Evolutionary conservation across 2,113 vertebrate genomes (phyloP), one percentile per base, ranked within the genome.

Genomic region (Elaphurus davidianus): DNA sequence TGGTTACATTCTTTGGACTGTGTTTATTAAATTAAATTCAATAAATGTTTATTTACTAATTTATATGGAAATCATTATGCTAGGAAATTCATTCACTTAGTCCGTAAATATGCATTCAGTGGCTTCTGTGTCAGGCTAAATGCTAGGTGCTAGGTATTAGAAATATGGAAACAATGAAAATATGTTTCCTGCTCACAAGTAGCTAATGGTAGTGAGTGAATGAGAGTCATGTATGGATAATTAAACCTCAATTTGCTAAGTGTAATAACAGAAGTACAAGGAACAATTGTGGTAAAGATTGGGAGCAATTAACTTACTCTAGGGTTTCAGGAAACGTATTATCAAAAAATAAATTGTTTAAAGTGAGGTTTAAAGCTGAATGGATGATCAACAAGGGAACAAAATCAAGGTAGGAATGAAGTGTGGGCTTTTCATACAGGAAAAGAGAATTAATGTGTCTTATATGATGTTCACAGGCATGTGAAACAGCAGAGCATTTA

Each of bases 281-380:
- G n/a, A 88, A 79, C 57, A 89, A 54, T 43, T 78, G 8, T 94
- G 81, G 52, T 91, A 64, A 92, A 85, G 50, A 78, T 71, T 94
- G 59, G 89, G 55, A 76, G n/a, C 7, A 71, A 60, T 94, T 67
- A 90, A 85, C 59, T 67, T 88, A 79, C 33, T 60, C 14, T 52
- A 25, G 36, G 50, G 14, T 57, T 84, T 92, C 43, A 55, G 85
- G 43, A 87, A 94, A 89, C 21, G 1, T 83, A 89, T 67, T 85
- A 76, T 45, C 43, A 88, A 93, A 52, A 85, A 40, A 87, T 19
- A 71, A 43, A 55, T 36, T 71, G 12, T 71, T 92, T 85, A 88
- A 83, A 91, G 59, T 85, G 88, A 88, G 79, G n/a, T 88, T 84
- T 88, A 95, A 54, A n/a, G 54, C 47, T 91, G 28, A 92, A n/a